Evolutionary conservation across 37 sponge, comb jelly and placozoan genomes (phyloP).

Genomic region (Ianthella basta): DNA sequence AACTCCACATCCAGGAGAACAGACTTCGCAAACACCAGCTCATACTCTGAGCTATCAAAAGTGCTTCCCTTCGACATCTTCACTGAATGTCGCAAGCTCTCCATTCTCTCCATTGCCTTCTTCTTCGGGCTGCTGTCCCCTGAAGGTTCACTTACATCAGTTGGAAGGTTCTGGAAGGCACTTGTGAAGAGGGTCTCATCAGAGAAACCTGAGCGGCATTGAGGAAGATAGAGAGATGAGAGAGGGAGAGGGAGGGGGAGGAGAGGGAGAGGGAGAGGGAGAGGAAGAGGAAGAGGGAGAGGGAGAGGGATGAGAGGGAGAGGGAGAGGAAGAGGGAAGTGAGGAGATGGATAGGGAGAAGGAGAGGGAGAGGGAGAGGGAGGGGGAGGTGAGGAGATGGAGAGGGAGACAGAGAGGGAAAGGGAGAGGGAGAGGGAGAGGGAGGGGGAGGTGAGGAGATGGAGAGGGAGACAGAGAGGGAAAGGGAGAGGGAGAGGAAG

Average conservation of each 20-base stretch:
- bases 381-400: not conserved
- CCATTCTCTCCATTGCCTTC: not conserved
- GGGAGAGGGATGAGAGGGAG: not conserved
- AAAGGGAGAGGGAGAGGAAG: too few relatives aligned
- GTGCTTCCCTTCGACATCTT: not conserved
- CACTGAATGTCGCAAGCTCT: not conserved
- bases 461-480: too few relatives aligned
- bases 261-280: constrained; percentile 5
- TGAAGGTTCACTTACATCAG: not conserved
- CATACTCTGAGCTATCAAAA: not conserved
- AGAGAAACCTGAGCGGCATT: too few relatives aligned
- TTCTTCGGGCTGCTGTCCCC: not conserved
- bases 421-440: too few relatives aligned
- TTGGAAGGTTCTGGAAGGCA: constrained; percentile 25
- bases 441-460: too few relatives aligned
- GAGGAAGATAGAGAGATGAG: not conserved
- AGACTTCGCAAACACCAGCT: constrained; percentile 24
- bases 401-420: constrained; percentile 3
- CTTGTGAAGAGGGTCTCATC: constrained; percentile 37
- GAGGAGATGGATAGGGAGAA: constrained; percentile 8
- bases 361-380: not conserved
- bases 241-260: too few relatives aligned
- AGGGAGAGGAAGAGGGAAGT: constrained; percentile 9
- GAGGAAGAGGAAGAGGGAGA: not conserved
- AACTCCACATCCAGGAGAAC: constrained; percentile 50